phyloP scores from a whole-genome alignment of 2,797 vertebrate species.

The Neosilurus mollespiculum region DNA sequence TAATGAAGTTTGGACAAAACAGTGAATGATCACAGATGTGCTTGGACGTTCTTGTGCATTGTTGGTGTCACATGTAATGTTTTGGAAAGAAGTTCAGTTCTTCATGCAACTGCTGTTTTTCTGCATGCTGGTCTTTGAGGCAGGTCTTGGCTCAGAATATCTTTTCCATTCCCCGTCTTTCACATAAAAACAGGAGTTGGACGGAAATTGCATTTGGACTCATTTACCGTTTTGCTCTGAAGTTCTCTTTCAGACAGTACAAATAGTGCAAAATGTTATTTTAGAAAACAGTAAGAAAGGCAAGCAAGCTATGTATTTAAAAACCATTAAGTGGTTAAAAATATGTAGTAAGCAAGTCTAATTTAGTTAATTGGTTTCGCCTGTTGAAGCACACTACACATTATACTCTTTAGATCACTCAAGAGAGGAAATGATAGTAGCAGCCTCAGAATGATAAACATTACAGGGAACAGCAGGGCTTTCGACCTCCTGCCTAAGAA shows the following conservation, averaged over 20 bases:
- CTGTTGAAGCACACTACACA: neutral
- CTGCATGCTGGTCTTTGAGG: constrained; percentile 16
- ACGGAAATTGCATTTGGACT: constrained; percentile 45
- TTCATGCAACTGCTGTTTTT: constrained; percentile 36
- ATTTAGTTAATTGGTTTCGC: constrained; percentile 17
- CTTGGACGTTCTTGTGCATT: neutral
- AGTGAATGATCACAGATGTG: constrained; percentile 9
- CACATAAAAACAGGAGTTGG: constrained; percentile 43
- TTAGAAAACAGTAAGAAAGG: constrained; percentile 7
- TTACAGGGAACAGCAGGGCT: constrained; percentile 1
- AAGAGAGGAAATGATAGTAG: constrained; percentile 17
- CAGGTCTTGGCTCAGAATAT: constrained; percentile 32
- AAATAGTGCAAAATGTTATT: constrained; percentile 24
- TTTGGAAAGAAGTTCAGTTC: constrained; percentile 28
- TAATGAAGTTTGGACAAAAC: neutral
- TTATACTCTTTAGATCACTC: constrained; percentile 6
- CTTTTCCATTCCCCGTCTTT: constrained; percentile 45
- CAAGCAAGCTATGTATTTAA: neutral
- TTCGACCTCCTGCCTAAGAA: neutral
- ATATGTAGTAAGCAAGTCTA: constrained; percentile 7
- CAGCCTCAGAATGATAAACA: constrained; percentile 16
- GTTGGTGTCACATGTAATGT: constrained; percentile 25
- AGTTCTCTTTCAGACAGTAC: constrained; percentile 29
- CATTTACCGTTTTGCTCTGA: constrained; percentile 32
- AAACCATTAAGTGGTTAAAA: neutral